Percentiles rank a stretch among this genome's conserved stretches.
Conservation (phyloP, 2,113 vertebrate species). For the Crocuta crocuta region DNA sequence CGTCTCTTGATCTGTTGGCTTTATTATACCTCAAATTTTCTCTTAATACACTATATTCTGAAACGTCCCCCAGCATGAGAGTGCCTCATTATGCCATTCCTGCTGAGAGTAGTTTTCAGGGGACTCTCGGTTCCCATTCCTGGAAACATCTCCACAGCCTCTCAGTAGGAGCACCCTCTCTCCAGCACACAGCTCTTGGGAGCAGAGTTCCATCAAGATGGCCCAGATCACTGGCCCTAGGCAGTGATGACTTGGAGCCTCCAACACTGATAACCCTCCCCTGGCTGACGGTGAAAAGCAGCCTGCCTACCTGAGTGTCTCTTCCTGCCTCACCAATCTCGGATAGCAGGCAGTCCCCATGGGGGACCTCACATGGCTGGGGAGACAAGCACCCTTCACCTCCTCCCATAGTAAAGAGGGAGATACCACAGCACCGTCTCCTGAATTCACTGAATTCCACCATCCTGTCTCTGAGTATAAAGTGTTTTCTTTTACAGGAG, state of each 20-base stretch:
- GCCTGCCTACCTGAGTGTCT: not conserved
- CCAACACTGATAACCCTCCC: not conserved
- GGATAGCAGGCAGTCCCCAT: not conserved
- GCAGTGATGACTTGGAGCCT: not conserved
- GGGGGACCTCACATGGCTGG: not conserved
- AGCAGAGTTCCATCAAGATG: not conserved
- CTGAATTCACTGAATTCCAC: not conserved
- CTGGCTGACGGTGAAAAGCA: not conserved
- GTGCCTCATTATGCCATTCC: fast-evolving
- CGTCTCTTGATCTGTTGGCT: not conserved
- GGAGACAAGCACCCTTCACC: too few species aligned
- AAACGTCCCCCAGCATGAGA: not conserved
- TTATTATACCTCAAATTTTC: not conserved
- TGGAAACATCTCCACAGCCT: not conserved
- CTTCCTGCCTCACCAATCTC: not conserved
- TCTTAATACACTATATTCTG: not conserved
- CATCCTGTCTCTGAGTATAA: too few species aligned
- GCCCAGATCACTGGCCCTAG: not conserved
- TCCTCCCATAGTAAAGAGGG: not conserved
- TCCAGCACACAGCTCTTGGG: not conserved
- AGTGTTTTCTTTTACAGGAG: not conserved
- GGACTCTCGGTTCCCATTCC: not conserved
- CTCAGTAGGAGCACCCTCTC: not conserved
- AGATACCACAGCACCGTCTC: not conserved
- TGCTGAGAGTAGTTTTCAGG: not conserved